Conservation (phyloP, 2,888 invertebrate genomes). For the Euzophera pinguis region DNA sequence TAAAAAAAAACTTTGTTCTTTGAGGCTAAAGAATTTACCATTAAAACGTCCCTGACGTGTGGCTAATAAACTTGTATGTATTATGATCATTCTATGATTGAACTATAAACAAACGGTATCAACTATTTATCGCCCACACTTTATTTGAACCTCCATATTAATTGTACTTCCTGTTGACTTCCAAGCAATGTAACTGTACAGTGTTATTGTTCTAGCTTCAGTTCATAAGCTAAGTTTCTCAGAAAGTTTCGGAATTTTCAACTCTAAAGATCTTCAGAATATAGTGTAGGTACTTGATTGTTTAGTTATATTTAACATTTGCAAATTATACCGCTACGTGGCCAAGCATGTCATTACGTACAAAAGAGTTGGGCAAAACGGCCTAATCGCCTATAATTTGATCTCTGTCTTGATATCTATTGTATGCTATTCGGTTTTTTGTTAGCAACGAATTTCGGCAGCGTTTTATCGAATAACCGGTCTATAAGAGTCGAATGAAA, state of each 20-base stretch:
- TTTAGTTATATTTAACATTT: conserved; percentile 28
- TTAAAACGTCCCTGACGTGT: no score
- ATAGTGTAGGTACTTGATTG: conserved; percentile 19
- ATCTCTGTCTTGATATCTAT: conserved; percentile 49
- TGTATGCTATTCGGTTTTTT: conserved; percentile 46
- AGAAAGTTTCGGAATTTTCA: conserved; percentile 26
- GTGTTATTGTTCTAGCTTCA: conserved; percentile 33
- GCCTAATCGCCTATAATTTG: conserved; percentile 44
- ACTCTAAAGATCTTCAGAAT: conserved; percentile 24
- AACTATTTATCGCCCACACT: conserved; percentile 33
- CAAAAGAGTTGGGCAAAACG: conserved; percentile 22
- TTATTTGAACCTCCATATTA: conserved; percentile 31
- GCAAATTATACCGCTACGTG: conserved; percentile 38
- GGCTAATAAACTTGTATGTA: no score
- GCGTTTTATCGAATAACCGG: conserved; percentile 45
- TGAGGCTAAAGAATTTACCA: no score
- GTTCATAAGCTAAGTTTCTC: conserved; percentile 1
- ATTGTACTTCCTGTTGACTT: conserved; percentile 40
- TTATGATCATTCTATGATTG: background rate
- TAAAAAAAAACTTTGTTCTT: no score
- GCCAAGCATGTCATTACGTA: conserved; percentile 32
- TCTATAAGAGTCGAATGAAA: conserved; percentile 37
- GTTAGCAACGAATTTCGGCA: conserved; percentile 39
- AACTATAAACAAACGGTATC: conserved; percentile 26
- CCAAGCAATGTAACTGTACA: conserved; percentile 37